These are phyloP conservation scores for Polypterus senegalus DNA, from an alignment of 2,113 vertebrate genomes.

Conservation along the genomic window DNA sequence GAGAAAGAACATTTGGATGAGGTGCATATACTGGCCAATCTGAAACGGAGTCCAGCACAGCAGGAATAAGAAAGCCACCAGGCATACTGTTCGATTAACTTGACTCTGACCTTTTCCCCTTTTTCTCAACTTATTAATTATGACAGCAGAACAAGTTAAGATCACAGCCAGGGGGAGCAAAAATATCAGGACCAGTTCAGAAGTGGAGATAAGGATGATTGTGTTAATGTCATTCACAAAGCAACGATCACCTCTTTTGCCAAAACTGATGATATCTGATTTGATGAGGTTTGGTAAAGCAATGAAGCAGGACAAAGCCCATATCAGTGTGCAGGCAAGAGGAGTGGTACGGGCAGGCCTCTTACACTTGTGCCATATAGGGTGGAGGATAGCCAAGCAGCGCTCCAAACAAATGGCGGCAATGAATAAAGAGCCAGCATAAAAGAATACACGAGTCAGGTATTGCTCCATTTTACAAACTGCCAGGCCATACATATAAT, in stretches of 20 bases:
- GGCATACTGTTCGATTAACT: not conserved
- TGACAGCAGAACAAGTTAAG: not conserved
- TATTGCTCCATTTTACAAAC: not conserved
- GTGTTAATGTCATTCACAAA: not conserved
- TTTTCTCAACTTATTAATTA: constrained; percentile 3
- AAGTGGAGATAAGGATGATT: not conserved
- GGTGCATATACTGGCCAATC: not conserved
- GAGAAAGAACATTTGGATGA: not conserved
- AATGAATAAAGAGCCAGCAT: constrained; percentile 5
- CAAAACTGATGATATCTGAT: not conserved
- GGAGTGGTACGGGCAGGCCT: not conserved
- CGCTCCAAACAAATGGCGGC: not conserved
- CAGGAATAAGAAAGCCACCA: not conserved
- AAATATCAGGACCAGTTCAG: not conserved
- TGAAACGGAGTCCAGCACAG: constrained; percentile 2
- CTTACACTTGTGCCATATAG: constrained; percentile 5
- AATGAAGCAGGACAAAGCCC: not conserved
- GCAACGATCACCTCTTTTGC: not conserved
- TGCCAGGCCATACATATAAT: not conserved
- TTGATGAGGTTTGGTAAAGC: not conserved
- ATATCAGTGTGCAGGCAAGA: not conserved
- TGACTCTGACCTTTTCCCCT: not conserved
- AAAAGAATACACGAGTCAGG: not conserved
- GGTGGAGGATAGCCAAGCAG: constrained; percentile 4
- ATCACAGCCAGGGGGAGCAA: constrained; percentile 4